Evolutionary conservation across 2,113 vertebrate species (phyloP).

Genomic region (Oceanites oceanicus): DNA sequence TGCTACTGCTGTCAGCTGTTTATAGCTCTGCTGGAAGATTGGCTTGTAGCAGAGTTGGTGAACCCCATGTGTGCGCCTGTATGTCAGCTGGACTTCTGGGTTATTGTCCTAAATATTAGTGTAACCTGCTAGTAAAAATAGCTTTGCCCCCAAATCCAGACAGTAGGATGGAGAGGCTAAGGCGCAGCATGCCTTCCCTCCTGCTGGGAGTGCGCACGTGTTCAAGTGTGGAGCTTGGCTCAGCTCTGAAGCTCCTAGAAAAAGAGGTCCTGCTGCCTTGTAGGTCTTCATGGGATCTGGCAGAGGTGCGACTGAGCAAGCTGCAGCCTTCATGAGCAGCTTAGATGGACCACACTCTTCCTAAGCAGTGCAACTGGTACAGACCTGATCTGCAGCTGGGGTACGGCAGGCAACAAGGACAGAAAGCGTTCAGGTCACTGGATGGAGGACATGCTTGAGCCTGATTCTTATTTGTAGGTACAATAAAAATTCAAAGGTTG

Average conservation of each 20-base stretch:
- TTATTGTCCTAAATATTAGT: not conserved
- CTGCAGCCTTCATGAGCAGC: not conserved
- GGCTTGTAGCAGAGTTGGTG: not conserved
- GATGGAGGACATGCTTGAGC: not conserved
- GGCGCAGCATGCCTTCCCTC: not conserved
- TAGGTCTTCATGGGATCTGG: not conserved
- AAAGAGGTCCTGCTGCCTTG: not conserved
- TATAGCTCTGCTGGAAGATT: not conserved
- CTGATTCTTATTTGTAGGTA: not conserved
- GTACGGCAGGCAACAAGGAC: not conserved
- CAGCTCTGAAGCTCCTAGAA: not conserved
- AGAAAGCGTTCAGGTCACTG: not conserved
- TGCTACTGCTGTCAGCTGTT: not conserved
- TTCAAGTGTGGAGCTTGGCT: not conserved
- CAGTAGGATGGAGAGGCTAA: not conserved
- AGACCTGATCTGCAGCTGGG: not conserved
- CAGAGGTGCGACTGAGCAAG: not conserved
- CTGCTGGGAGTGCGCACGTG: accelerated
- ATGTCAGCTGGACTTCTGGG: not conserved
- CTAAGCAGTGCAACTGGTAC: not conserved
- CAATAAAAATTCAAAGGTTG: not conserved
- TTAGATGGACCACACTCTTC: not conserved
- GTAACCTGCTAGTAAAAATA: not conserved
- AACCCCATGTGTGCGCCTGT: not conserved
- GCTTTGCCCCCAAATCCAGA: not conserved